Conservation (phyloP, 2,888 invertebrate species). For the Malthinus seriepunctatus region DNA sequence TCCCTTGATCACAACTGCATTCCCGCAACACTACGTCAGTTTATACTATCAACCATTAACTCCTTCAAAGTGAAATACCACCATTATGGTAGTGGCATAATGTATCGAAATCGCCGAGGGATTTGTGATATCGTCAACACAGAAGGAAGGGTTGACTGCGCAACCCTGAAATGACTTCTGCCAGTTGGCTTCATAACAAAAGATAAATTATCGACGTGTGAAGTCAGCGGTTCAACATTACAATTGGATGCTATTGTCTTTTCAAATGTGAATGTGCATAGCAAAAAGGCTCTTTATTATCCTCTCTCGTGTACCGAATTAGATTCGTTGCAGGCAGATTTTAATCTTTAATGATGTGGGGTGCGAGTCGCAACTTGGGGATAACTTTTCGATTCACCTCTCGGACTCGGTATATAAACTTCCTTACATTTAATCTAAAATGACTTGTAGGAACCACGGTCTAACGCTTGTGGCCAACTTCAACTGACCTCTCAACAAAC, state of each 20-base stretch:
- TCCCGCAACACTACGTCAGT: constrained; percentile 29
- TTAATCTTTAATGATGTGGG: constrained; percentile 34
- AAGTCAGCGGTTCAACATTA: constrained; percentile 38
- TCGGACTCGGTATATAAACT: constrained; percentile 5
- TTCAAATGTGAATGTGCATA: constrained; percentile 24
- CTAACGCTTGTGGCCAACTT: constrained; percentile 16
- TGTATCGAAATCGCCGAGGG: constrained; percentile 24
- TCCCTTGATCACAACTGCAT: constrained; percentile 26
- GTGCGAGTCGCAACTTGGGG: constrained; percentile 14
- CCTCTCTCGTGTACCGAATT: constrained; percentile 21
- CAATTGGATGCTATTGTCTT: constrained; percentile 37
- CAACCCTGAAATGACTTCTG: constrained; percentile 42
- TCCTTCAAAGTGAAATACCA: constrained; percentile 34
- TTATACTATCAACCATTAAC: constrained; percentile 13
- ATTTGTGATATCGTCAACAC: constrained; percentile 11
- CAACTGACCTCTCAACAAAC: constrained; percentile 19
- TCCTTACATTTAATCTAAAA: constrained; percentile 19
- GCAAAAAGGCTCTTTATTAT: constrained; percentile 25
- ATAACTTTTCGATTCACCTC: constrained; percentile 7
- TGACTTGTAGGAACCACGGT: constrained; percentile 19
- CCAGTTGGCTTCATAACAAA: constrained; percentile 48
- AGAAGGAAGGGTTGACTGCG: constrained; percentile 27
- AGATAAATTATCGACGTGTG: constrained; percentile 44
- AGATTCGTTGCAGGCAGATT: constrained; percentile 29
- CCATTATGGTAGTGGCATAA: constrained; percentile 34